Conservation (phyloP, 2,113 vertebrate species). For the Elachura formosa region DNA sequence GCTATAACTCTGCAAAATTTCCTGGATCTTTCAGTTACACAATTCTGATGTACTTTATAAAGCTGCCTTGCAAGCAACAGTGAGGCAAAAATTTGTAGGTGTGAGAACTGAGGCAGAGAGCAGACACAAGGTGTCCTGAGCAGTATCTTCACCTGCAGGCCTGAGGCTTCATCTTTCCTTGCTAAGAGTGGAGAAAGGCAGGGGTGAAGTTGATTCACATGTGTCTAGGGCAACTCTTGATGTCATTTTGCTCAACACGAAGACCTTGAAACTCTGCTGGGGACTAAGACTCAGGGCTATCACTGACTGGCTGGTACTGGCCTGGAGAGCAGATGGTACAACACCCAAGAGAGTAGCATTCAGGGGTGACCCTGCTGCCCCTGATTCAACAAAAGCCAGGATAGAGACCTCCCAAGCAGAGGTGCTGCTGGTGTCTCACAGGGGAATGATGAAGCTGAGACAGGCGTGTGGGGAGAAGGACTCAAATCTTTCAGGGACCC, state of each 20-base stretch:
- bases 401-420: background rate
- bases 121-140: background rate
- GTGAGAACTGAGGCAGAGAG: background rate
- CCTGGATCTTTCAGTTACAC: background rate
- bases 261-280: background rate
- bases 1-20: background rate
- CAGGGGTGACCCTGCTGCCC: background rate
- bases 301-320: background rate
- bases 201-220: background rate
- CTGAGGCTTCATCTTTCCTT: background rate
- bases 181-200: background rate
- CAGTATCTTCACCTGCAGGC: background rate
- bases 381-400: background rate
- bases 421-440: background rate
- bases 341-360: background rate
- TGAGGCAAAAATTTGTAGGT: background rate
- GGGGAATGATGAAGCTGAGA: background rate
- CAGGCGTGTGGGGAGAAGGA: fast-evolving
- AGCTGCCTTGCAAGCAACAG: background rate
- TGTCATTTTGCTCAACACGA: background rate
- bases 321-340: background rate
- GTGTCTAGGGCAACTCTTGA: background rate
- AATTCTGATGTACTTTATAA: background rate
- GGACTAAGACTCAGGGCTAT: background rate
- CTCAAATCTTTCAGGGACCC: background rate